Percentiles rank a stretch among this genome's conserved stretches.
Evolutionary conservation across 2,797 vertebrate genomes (phyloP).

Genomic region (Parotocinclus haroldoi): DNA sequence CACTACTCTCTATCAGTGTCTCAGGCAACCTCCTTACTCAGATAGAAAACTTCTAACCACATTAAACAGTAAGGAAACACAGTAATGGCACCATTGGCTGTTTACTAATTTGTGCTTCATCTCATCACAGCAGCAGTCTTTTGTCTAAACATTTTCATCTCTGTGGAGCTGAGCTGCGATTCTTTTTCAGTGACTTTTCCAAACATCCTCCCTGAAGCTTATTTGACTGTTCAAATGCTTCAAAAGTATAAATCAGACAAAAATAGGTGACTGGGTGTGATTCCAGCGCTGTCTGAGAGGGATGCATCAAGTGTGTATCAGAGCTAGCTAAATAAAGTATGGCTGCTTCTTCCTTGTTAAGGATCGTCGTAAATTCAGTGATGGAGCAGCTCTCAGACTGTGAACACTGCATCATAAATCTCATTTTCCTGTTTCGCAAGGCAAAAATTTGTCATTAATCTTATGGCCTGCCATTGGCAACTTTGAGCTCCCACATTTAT

Average conservation of each 20-base stretch:
- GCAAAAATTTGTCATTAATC: conserved; percentile 77
- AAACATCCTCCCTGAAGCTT: not conserved
- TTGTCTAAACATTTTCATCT: too few species aligned
- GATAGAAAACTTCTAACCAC: too few species aligned
- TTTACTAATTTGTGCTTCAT: too few species aligned
- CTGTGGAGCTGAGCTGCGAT: too few species aligned
- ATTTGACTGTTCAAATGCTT: too few species aligned
- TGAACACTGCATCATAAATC: conserved; percentile 74
- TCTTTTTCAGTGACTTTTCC: too few species aligned
- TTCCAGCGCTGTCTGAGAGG: not conserved
- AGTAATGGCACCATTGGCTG: too few species aligned
- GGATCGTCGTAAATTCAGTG: conserved; percentile 79
- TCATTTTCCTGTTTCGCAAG: conserved; percentile 71
- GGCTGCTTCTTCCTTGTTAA: conserved; percentile 73
- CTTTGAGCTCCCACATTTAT: conserved; percentile 72
- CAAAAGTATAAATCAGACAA: too few species aligned
- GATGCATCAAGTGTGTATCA: conserved; percentile 1
- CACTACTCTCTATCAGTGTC: too few species aligned
- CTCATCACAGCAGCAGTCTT: too few species aligned
- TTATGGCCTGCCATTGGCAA: conserved; percentile 69
- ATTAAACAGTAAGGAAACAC: too few species aligned
- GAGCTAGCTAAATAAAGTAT: conserved; percentile 55
- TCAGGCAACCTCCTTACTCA: too few species aligned
- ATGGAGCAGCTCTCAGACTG: conserved; percentile 73
- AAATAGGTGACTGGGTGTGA: not conserved